A percentile compares a stretch with the other conserved stretches of the same genome.
Evolutionary conservation across 1,140 invertebrate species (phyloP).

Genomic region (Sycophila sp.): DNA sequence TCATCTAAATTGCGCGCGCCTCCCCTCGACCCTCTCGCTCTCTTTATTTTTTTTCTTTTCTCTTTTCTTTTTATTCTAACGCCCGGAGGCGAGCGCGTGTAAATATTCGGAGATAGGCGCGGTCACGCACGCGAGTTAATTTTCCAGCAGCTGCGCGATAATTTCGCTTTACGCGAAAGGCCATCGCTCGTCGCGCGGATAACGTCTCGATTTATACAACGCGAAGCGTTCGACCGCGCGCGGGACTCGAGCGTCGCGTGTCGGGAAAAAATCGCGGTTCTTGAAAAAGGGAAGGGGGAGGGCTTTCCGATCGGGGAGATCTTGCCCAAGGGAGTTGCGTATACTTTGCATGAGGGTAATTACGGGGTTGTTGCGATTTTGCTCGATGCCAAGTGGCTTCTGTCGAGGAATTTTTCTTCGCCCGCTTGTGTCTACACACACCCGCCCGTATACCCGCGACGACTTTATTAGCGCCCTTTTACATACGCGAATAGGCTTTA

Average conservation of each 20-base stretch:
- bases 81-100: constrained; percentile 2
- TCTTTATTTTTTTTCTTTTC: too few relatives aligned
- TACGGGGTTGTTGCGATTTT: constrained; percentile 6
- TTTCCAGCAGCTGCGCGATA: constrained; percentile 30
- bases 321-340: not conserved
- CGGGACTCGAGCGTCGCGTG: constrained; percentile 19
- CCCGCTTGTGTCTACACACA: too few relatives aligned
- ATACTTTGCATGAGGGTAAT: constrained; percentile 13
- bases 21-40: constrained; percentile 22
- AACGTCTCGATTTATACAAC: not conserved
- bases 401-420: not conserved
- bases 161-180: not conserved
- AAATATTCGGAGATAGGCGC: constrained; percentile 42
- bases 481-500: too few relatives aligned
- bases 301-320: not conserved
- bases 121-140: constrained; percentile 47
- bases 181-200: not conserved
- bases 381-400: not conserved
- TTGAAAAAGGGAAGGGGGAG: not conserved
- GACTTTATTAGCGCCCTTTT: too few relatives aligned
- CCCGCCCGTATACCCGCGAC: too few relatives aligned
- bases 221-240: too few relatives aligned
- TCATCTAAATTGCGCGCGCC: constrained; percentile 55
- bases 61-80: too few relatives aligned
- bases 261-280: not conserved